Evolutionary conservation across 2,113 vertebrate species (phyloP).

Genomic region (Telmatochromis sp.): DNA sequence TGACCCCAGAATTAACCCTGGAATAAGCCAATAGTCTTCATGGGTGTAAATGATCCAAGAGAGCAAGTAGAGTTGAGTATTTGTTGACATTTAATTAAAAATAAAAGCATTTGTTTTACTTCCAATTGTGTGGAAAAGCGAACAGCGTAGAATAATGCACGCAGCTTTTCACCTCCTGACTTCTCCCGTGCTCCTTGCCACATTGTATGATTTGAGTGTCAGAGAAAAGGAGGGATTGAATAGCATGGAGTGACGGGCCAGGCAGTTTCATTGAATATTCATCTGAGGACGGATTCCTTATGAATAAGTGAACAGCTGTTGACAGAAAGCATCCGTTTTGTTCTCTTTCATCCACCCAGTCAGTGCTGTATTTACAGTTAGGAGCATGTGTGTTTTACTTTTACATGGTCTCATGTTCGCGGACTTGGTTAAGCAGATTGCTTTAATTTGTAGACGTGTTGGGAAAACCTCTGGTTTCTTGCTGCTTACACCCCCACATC

Average conservation of each 20-base stretch:
- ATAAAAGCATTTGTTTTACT: not conserved
- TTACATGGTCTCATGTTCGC: not conserved
- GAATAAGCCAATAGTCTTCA: not conserved
- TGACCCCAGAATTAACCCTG: not conserved
- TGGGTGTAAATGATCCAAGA: not conserved
- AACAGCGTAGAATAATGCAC: not conserved
- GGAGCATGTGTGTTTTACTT: slow-evolving; percentile 14
- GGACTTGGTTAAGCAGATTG: slow-evolving; percentile 1
- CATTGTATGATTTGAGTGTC: slow-evolving; percentile 27
- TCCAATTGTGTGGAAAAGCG: not conserved
- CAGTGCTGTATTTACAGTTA: slow-evolving; percentile 26
- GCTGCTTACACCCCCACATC: not conserved
- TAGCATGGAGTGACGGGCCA: slow-evolving; percentile 42
- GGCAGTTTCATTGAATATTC: slow-evolving; percentile 62
- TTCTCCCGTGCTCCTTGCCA: not conserved
- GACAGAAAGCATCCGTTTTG: slow-evolving; percentile 46
- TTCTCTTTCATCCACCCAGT: not conserved
- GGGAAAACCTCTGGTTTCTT: slow-evolving; percentile 1
- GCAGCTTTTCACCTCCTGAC: not conserved
- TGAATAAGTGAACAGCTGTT: slow-evolving; percentile 47
- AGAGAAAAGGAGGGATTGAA: slow-evolving; percentile 36
- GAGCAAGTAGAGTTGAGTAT: not conserved
- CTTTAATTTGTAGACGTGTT: slow-evolving; percentile 6
- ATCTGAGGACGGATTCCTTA: slow-evolving; percentile 29
- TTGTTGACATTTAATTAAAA: not conserved